phyloP scores from a whole-genome alignment of 2,797 vertebrate genomes.

The Myioborus melanocephalus region DNA sequence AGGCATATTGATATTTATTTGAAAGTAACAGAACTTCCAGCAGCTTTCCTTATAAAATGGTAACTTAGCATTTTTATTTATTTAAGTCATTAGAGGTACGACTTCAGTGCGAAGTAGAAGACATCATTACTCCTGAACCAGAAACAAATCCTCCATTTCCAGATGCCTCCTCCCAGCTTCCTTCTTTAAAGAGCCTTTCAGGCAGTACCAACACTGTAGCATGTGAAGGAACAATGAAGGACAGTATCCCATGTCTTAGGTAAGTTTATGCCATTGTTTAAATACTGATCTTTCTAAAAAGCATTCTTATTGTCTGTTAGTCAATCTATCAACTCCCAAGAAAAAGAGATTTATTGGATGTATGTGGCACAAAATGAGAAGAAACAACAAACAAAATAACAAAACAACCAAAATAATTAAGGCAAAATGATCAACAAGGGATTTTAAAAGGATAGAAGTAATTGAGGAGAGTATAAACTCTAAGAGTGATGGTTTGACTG shows the following conservation, averaged over 20 bases:
- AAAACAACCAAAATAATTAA: background rate
- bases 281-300: background rate
- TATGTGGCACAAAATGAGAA: background rate
- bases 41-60: background rate
- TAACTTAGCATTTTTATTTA: constrained; percentile 57
- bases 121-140: constrained; percentile 89
- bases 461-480: background rate
- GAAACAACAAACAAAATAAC: background rate
- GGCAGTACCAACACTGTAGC: constrained; percentile 84
- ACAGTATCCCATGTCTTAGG: constrained; percentile 90
- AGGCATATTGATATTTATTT: background rate
- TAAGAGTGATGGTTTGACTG: background rate
- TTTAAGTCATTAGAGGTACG: constrained; percentile 89
- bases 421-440: background rate
- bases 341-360: background rate
- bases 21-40: background rate
- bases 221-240: constrained; percentile 83
- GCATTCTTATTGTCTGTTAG: background rate
- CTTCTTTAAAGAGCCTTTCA: constrained; percentile 81
- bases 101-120: constrained; percentile 89
- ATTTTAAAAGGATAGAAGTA: background rate
- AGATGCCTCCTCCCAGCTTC: constrained; percentile 85
- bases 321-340: background rate
- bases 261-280: constrained; percentile 62
- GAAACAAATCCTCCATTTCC: constrained; percentile 88